These are phyloP conservation scores for Melanotaenia parkinsoni DNA, from an alignment of 2,797 vertebrate species.

Conservation along the genomic window DNA sequence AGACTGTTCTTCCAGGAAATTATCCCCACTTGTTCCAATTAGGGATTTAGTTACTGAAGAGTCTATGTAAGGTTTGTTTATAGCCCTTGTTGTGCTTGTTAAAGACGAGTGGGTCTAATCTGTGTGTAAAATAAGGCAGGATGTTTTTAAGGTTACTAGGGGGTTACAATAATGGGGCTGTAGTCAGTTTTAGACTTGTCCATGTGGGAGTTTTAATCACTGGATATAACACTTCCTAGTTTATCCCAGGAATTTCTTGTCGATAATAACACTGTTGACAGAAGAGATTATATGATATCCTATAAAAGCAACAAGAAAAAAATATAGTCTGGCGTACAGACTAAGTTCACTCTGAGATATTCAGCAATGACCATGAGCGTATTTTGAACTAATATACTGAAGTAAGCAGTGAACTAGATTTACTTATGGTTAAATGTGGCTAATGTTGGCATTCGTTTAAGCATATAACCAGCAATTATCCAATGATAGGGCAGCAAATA, in stretches of 20 bases:
- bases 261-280: constrained; percentile 49
- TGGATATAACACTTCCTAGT: constrained; percentile 53
- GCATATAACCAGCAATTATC: not conserved
- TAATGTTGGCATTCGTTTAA: not conserved
- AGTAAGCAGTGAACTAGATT: not conserved
- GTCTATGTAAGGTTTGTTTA: constrained; percentile 67
- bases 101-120: constrained; percentile 53
- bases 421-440: not conserved
- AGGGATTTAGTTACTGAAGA: constrained; percentile 60
- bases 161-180: constrained; percentile 35
- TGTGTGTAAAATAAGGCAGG: constrained; percentile 46
- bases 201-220: constrained; percentile 29
- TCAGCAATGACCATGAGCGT: not conserved
- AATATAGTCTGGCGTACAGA: not conserved
- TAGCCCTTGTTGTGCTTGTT: constrained; percentile 43
- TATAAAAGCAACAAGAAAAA: constrained; percentile 20
- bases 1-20: constrained; percentile 77
- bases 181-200: constrained; percentile 22
- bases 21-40: constrained; percentile 82
- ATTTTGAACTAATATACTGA: not conserved
- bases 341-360: not conserved
- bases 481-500: not conserved
- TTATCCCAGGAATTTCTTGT: constrained; percentile 29
- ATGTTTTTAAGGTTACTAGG: constrained; percentile 30
- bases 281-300: constrained; percentile 31